These are phyloP conservation scores for Aleadryas rufinucha DNA, from an alignment of 2,113 vertebrate species.

Conservation along the genomic window DNA sequence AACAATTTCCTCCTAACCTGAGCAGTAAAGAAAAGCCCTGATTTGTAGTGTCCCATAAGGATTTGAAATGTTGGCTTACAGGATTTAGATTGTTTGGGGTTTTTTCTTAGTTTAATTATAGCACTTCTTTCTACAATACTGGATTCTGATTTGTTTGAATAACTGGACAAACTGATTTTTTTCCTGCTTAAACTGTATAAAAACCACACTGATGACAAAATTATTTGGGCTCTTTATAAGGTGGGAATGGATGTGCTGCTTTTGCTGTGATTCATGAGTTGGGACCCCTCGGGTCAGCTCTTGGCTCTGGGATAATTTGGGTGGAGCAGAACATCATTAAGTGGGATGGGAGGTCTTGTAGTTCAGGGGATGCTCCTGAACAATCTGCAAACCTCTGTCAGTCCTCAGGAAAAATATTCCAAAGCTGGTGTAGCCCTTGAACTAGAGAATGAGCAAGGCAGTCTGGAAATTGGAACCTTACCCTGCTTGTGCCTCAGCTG, in stretches of 20 bases:
- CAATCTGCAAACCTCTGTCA: background rate
- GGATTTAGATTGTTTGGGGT: rapidly evolving
- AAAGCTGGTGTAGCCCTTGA: background rate
- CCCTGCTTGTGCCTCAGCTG: background rate
- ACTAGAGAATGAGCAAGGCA: background rate
- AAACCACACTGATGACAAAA: background rate
- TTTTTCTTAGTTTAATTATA: background rate
- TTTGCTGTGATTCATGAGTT: background rate
- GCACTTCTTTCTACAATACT: background rate
- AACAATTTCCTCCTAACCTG: background rate
- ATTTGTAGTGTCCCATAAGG: background rate
- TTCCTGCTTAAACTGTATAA: background rate
- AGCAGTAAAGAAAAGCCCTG: background rate
- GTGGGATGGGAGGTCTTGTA: background rate
- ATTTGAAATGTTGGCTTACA: background rate
- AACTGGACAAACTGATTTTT: background rate
- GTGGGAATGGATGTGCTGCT: background rate
- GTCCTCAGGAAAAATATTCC: background rate
- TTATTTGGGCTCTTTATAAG: background rate
- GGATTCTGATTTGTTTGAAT: background rate
- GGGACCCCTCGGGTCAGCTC: background rate
- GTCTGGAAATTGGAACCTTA: background rate
- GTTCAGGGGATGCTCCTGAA: background rate
- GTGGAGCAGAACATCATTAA: background rate
- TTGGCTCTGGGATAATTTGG: background rate